A percentile compares a stretch with the other conserved stretches of the same genome.
These are phyloP conservation scores for Atta texana DNA, from an alignment of 1,140 invertebrate genomes.

Conservation along the genomic window DNA sequence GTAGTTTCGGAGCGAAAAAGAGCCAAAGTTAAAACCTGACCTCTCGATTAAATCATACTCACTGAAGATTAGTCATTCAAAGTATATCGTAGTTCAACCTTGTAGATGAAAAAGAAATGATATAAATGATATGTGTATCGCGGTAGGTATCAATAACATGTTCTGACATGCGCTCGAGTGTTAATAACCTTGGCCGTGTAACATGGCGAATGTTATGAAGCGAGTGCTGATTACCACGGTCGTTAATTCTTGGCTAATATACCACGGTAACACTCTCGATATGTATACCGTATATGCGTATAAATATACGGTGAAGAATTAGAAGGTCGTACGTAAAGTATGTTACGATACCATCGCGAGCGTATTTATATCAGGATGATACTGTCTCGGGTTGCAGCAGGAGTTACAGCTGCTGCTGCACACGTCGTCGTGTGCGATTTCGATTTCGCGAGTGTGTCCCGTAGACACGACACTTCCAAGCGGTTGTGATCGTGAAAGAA, in stretches of 20 bases:
- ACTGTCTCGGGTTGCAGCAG: constrained; percentile 73
- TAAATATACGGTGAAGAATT: constrained; percentile 77
- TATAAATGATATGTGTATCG: constrained; percentile 60
- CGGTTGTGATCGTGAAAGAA: not conserved
- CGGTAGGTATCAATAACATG: constrained; percentile 53
- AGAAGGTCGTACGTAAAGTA: constrained; percentile 81
- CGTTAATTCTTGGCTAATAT: constrained; percentile 77
- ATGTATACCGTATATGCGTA: constrained; percentile 32
- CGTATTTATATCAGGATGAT: constrained; percentile 76
- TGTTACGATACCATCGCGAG: constrained; percentile 80
- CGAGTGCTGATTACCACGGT: constrained; percentile 78
- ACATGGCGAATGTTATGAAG: constrained; percentile 75
- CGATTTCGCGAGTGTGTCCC: constrained; percentile 29
- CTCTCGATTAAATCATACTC: not conserved
- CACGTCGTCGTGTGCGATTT: constrained; percentile 17
- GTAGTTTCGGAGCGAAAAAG: not conserved
- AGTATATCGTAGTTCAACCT: constrained; percentile 7
- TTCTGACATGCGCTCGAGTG: constrained; percentile 60
- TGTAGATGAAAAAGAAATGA: constrained; percentile 43
- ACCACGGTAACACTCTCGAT: constrained; percentile 71
- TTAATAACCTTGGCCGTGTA: constrained; percentile 77
- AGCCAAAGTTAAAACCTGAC: not conserved
- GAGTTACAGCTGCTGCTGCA: constrained; percentile 71
- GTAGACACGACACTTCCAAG: not conserved
- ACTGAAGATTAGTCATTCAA: not conserved